Base-by-base conservation (phyloP, 2,797 vertebrate genomes). In the Poeciliopsis infans region DNA sequence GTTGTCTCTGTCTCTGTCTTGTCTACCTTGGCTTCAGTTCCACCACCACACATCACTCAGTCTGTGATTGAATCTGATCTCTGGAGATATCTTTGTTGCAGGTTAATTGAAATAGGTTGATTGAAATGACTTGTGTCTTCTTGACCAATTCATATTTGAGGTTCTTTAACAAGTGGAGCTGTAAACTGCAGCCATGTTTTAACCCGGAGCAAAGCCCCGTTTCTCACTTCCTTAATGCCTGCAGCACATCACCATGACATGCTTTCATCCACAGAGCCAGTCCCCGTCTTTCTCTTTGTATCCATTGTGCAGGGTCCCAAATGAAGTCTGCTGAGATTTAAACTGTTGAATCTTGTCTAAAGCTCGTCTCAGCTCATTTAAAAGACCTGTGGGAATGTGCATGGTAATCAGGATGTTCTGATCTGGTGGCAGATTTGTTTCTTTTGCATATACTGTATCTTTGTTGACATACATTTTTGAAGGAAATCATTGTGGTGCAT, bases 291-390 rank as follows among this genome's bases (percentile, higher is more conserved):
- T 12, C n/a, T 15, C n/a, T 59, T 59, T 28, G n/a, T 15, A 25
- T 31, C 55, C 8, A 12, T 31, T 16, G 25, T 31, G 28, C n/a
- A 31, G 55, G 55, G 55, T 59, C 25, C n/a, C 55, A 59, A 13
- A 31, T 59, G 31, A 28, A 15, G 55, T 59, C 55, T 59, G 55
- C 93, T 96, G 97, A 97, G 97, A 95, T 97, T 98, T 98, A 95
- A 95, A 96, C 95, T 94, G 96, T 97, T 96, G 96, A 94, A 96
- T 97, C 95, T 97, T 95, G 95, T 97, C 97, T 97, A 97, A 97
- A 96, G 97, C 95, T 94, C 94, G 94, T 96, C 96, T 97, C 97
- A 97, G 97, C 97, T 97, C 96, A 97, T 98, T 99, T 97, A 97
- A 95, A 89, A 96, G 94, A 95, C 94, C 94, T 28, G 55, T 59